These are phyloP conservation scores for Clinocottus analis DNA, from an alignment of 2,113 vertebrate species.

Conservation along the genomic window DNA sequence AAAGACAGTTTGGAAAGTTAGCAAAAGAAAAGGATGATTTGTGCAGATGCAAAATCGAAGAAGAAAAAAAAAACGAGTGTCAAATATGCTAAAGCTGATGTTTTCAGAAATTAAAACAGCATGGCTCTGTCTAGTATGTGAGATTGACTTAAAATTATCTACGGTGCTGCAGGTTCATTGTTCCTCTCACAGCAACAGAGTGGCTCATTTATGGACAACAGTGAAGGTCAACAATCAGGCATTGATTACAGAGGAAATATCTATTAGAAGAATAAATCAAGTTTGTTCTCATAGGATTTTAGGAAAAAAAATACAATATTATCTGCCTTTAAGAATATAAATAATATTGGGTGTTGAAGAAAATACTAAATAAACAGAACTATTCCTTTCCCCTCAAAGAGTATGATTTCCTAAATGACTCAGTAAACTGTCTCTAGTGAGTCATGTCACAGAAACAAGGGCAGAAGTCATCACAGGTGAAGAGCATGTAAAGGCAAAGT, in stretches of 20 bases:
- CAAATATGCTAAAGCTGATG: not conserved
- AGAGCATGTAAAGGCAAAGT: conserved; percentile 11
- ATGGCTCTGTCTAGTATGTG: not conserved
- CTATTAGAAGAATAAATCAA: not conserved
- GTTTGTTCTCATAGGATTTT: not conserved
- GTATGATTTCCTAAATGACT: not conserved
- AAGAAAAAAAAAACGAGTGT: not conserved
- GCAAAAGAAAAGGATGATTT: not conserved
- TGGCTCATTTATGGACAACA: not conserved
- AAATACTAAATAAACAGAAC: not conserved
- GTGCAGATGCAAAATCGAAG: not conserved
- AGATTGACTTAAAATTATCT: not conserved
- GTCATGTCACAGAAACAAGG: conserved; percentile 12
- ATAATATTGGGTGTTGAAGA: not conserved
- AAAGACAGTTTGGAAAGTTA: conserved; percentile 15
- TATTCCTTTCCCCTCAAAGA: not conserved
- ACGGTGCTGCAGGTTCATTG: not conserved
- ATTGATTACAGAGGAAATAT: not conserved
- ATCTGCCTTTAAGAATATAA: not conserved
- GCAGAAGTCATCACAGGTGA: conserved; percentile 3
- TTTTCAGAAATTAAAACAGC: not conserved
- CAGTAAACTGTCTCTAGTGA: conserved; percentile 14
- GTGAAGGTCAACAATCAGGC: not conserved
- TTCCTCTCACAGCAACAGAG: not conserved
- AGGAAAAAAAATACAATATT: not conserved